Evolutionary conservation across 2,888 invertebrate species (phyloP).

Genomic region (Lordiphosa andalusiaca): DNA sequence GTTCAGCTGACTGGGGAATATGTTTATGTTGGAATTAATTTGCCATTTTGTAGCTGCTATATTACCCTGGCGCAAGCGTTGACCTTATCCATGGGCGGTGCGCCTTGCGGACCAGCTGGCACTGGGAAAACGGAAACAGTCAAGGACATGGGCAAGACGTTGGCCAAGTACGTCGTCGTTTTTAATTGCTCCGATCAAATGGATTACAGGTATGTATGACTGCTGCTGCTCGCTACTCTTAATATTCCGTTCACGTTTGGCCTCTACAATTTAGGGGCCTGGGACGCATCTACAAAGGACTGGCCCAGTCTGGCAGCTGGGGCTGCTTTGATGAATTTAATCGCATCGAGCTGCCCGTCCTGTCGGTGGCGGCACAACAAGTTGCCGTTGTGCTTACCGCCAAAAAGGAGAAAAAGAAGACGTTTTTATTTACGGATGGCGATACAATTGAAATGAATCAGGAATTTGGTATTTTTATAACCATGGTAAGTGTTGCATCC

Average conservation of each 20-base stretch:
- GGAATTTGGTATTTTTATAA: conserved; percentile 98
- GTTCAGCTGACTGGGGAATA: conserved; percentile 24
- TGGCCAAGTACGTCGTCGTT: conserved; percentile 97
- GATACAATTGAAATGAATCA: conserved; percentile 95
- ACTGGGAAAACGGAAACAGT: conserved; percentile 99
- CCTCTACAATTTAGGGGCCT: conserved; percentile 85
- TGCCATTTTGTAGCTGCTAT: conserved; percentile 87
- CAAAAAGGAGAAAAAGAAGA: conserved; percentile 95
- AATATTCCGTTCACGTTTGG: conserved; percentile 30
- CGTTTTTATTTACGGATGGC: conserved; percentile 96
- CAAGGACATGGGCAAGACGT: conserved; percentile 98
- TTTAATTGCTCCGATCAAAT: conserved; percentile 99
- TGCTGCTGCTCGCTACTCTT: conserved; percentile 15
- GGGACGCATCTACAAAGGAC: conserved; percentile 96
- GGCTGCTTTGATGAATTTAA: conserved; percentile 99
- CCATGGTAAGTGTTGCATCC: conserved; percentile 87
- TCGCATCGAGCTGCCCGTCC: conserved; percentile 94
- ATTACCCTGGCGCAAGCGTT: conserved; percentile 97
- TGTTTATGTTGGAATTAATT: too few relatives aligned
- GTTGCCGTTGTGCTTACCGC: conserved; percentile 95
- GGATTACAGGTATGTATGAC: conserved; percentile 89
- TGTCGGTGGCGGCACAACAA: conserved; percentile 98
- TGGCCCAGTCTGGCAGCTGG: conserved; percentile 98
- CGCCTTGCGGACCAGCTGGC: conserved; percentile 98
- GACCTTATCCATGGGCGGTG: conserved; percentile 97